Conservation (phyloP, 1,140 invertebrate species). For the Lethocerus indicus region DNA sequence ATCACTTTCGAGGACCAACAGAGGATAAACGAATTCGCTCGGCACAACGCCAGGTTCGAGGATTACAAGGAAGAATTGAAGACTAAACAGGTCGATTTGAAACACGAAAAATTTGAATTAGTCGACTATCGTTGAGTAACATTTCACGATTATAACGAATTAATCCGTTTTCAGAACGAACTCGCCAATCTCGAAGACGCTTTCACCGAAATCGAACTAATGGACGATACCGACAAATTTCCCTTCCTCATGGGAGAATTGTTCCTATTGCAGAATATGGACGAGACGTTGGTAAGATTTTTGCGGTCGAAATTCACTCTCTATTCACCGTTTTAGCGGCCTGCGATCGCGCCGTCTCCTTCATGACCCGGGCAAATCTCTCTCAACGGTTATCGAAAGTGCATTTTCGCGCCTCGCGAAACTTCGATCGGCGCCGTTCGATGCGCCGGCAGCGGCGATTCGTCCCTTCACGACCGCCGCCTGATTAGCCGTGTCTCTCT, state of each 20-base stretch:
- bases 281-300: slow-evolving; percentile 47
- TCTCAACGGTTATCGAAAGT: no score
- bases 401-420: no score
- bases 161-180: slow-evolving; percentile 54
- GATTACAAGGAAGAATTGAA: slow-evolving; percentile 85
- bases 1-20: slow-evolving; percentile 94
- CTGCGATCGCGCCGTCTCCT: no score
- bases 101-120: no score
- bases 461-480: no score
- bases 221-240: slow-evolving; percentile 57
- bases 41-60: slow-evolving; percentile 78
- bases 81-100: slow-evolving; percentile 59
- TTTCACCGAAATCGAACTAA: slow-evolving; percentile 65
- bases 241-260: slow-evolving; percentile 82
- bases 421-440: no score
- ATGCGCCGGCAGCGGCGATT: no score
- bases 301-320: slow-evolving; percentile 8
- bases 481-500: no score
- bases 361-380: no score
- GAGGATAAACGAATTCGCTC: slow-evolving; percentile 92
- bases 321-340: no score
- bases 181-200: slow-evolving; percentile 87
- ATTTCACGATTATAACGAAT: no score
- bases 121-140: no score
- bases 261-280: slow-evolving; percentile 58